These are phyloP conservation scores for Sebastes oblongus DNA, from an alignment of 2,797 vertebrate species.

Conservation along the genomic window DNA sequence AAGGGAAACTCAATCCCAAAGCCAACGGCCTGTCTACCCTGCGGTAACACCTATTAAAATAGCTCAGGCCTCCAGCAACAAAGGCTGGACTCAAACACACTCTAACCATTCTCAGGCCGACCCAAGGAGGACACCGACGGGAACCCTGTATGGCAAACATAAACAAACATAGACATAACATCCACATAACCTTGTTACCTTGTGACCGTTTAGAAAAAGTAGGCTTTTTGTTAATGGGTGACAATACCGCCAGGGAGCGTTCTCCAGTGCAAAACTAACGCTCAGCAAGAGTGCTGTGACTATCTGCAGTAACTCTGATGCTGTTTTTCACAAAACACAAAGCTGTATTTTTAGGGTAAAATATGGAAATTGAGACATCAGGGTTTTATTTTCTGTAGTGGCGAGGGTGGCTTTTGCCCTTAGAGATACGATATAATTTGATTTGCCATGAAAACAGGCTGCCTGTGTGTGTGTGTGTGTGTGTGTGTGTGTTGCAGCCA, in stretches of 20 bases:
- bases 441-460: conserved; percentile 54
- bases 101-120: conserved; percentile 43
- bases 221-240: conserved; percentile 7
- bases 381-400: conserved; percentile 34
- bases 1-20: conserved; percentile 69
- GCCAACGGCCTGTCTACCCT: conserved; percentile 57
- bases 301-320: conserved; percentile 4
- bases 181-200: conserved; percentile 40
- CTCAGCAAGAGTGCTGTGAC: neutral
- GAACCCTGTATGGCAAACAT: conserved; percentile 59
- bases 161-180: conserved; percentile 61
- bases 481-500: conserved; percentile 1
- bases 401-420: conserved; percentile 21
- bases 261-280: neutral
- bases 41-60: conserved; percentile 73
- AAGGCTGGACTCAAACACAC: conserved; percentile 41
- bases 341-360: conserved; percentile 25
- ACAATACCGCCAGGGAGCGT: neutral
- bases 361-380: conserved; percentile 33
- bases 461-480: conserved; percentile 15
- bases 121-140: conserved; percentile 64
- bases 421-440: conserved; percentile 48
- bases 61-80: conserved; percentile 45
- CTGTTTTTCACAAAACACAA: neutral
- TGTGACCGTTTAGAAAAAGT: conserved; percentile 32